Conservation (phyloP, 2,113 vertebrate species). For the rabbit (Oryctolagus cuniculus) region mOryCun1.1 NC_091439.1:105299501-105300000, state of each 20-base stretch:
- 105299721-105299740: background rate
- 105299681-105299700: rapidly evolving
- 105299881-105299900: background rate
- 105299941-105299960: too few species aligned
- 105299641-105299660: background rate
- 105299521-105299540: too few species aligned
- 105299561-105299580: too few species aligned
- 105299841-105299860: background rate
- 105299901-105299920: background rate
- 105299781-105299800: background rate
- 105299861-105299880: background rate
- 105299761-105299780: background rate
- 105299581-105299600: background rate
- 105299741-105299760: background rate
- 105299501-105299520: too few species aligned
- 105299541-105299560: too few species aligned
- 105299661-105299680: rapidly evolving
- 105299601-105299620: background rate
- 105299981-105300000: too few species aligned
- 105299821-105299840: background rate
- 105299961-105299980: too few species aligned
- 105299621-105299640: too few species aligned
- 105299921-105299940: too few species aligned
- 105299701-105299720: background rate
- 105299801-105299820: background rate